These are phyloP conservation scores for Leiothrix lutea DNA, from an alignment of 2,113 vertebrate genomes.

Conservation along the genomic window DNA sequence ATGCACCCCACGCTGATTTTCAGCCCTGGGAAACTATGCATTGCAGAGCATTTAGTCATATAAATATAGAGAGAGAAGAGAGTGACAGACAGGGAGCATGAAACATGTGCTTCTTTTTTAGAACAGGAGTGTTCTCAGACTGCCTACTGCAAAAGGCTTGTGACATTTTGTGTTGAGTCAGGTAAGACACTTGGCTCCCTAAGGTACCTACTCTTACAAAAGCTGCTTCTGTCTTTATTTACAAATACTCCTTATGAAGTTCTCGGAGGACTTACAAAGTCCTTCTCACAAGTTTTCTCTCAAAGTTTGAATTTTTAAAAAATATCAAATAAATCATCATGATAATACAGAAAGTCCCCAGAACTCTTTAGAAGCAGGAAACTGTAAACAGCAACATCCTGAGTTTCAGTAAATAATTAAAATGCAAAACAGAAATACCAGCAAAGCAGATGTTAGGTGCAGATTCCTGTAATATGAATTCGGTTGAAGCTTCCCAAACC, in stretches of 20 bases:
- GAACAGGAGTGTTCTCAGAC: background rate
- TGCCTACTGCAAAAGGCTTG: background rate
- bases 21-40: background rate
- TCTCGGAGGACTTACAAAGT: background rate
- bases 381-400: conserved; percentile 46
- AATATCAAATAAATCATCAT: background rate
- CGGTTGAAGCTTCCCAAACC: background rate
- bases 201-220: background rate
- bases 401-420: conserved; percentile 57
- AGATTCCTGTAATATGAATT: background rate
- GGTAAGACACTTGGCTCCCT: background rate
- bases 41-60: background rate
- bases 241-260: background rate
- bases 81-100: background rate
- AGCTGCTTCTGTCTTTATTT: background rate
- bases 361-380: conserved; percentile 32
- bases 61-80: background rate
- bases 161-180: background rate
- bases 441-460: conserved; percentile 13
- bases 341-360: conserved; percentile 21
- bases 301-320: background rate
- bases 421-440: conserved; percentile 33
- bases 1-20: background rate
- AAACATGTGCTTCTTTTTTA: background rate
- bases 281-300: background rate